Conservation (phyloP, 2,888 invertebrate species). For the Pyrrhia umbra region DNA sequence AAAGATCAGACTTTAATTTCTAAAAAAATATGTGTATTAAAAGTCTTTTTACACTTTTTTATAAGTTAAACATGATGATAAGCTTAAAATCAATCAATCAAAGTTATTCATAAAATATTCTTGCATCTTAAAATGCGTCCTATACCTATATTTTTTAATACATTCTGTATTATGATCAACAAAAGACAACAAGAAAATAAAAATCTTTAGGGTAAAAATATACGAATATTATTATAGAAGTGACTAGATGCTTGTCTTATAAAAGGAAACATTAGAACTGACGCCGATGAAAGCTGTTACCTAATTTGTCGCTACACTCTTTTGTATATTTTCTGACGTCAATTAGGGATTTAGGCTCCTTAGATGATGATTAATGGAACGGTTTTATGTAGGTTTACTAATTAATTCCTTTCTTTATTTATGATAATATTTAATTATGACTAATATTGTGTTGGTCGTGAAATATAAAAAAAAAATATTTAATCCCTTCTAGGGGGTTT, state of each 20-base stretch:
- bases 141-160: too few relatives aligned
- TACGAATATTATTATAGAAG: conserved; percentile 8
- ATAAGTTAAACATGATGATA: too few relatives aligned
- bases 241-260: conserved; percentile 26
- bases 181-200: background rate
- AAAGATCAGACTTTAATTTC: background rate
- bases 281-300: conserved; percentile 9
- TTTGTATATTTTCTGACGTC: conserved; percentile 35
- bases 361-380: conserved; percentile 16
- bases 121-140: too few relatives aligned
- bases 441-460: too few relatives aligned
- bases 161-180: too few relatives aligned
- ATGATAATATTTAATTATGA: too few relatives aligned
- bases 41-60: too few relatives aligned
- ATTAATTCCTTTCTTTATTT: background rate
- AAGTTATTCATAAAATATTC: too few relatives aligned
- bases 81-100: too few relatives aligned
- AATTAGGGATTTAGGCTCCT: conserved; percentile 11
- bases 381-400: background rate
- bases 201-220: conserved; percentile 2
- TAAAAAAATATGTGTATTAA: too few relatives aligned
- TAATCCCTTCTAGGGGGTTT: too few relatives aligned
- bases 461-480: too few relatives aligned
- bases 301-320: conserved; percentile 36
- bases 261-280: conserved; percentile 25